These are phyloP conservation scores for Drosophila aldrichi DNA, from an alignment of 2,888 invertebrate genomes.

Conservation along the genomic window DNA sequence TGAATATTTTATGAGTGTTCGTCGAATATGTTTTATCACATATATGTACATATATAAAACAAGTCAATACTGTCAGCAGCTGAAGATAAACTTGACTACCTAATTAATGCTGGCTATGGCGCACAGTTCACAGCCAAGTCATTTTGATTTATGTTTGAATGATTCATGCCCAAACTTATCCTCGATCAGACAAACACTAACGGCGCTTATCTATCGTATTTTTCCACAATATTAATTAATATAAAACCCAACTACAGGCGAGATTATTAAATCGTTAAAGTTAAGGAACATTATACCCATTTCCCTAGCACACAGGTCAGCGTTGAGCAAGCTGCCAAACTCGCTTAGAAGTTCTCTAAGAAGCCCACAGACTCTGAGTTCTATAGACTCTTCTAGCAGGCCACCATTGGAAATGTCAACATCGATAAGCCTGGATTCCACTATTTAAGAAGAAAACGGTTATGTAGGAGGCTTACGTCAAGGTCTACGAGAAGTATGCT, in stretches of 20 bases:
- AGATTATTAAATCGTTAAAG: too few species aligned
- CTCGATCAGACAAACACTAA: slow-evolving; percentile 17
- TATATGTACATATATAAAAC: slow-evolving; percentile 7
- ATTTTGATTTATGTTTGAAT: slow-evolving; percentile 20
- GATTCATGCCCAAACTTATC: slow-evolving; percentile 36
- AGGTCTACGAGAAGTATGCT: slow-evolving; percentile 87
- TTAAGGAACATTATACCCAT: slow-evolving; percentile 18
- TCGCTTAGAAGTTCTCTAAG: slow-evolving; percentile 90
- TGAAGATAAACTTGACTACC: slow-evolving; percentile 27
- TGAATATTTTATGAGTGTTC: slow-evolving; percentile 50
- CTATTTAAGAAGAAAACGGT: too few species aligned
- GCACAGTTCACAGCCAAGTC: slow-evolving; percentile 20
- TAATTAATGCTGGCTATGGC: slow-evolving; percentile 17
- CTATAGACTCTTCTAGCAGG: slow-evolving; percentile 94
- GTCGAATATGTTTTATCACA: slow-evolving; percentile 9
- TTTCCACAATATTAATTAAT: slow-evolving; percentile 53
- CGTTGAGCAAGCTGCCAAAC: slow-evolving; percentile 84
- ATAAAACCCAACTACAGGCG: not conserved
- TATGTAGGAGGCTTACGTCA: slow-evolving; percentile 92
- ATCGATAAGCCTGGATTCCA: slow-evolving; percentile 94
- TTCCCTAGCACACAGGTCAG: slow-evolving; percentile 83
- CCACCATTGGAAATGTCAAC: slow-evolving; percentile 91
- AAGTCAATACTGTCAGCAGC: slow-evolving; percentile 23
- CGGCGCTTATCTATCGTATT: slow-evolving; percentile 29
- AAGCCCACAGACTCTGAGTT: slow-evolving; percentile 92